Base-by-base conservation (phyloP, 2,797 vertebrate genomes). In the Sebastes nivosus region DNA sequence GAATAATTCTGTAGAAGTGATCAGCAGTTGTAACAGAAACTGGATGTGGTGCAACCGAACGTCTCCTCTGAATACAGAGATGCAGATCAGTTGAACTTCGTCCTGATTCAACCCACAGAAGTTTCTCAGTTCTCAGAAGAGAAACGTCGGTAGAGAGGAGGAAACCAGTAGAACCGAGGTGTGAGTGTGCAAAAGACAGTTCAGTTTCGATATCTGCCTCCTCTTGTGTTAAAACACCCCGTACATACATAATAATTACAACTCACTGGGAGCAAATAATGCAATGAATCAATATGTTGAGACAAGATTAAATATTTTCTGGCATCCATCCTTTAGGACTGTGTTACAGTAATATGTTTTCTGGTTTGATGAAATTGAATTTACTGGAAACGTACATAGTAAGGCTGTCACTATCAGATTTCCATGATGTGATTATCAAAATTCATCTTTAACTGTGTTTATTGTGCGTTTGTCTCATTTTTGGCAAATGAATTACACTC, bases 151-250 rank as follows among this genome's bases (percentile, higher is more conserved):
- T 9, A 3, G 25, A 30, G 25, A 1, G 5, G 4, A 79, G 61
- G 70, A 83, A 83, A 66, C 14, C 27, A 22, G 32, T 1, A 9
- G 13, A 27, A 6, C 12, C 3, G 20, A 58, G 22, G 60, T 59
- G 79, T 58, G 61, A 84, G 2, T 0, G 3, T 2, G 42, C 4
- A 24, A 34, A 24, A 82, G 76, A 81, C 82, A 75, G 81, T 69
- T 65, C 3, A 32, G n/a, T 38, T 54, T 67, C 18, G 0, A 1
- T 9, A 24, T 61, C 36, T 27, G 13, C 34, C 20, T 38, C 9
- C 24, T 38, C 4, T n/a, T 25, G 9, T 34, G 13, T 42, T 2
- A 6, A 8, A 27, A 18, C 25, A 27, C 57, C 4, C 27, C 25
- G 1, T 59, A 16, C 14, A 59, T 16, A 18, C 25, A 29, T 18